Evolutionary conservation across 2,888 invertebrate species (phyloP), one percentile per base, ranked within the genome.

Genomic region (Linnaemya vulpina): DNA sequence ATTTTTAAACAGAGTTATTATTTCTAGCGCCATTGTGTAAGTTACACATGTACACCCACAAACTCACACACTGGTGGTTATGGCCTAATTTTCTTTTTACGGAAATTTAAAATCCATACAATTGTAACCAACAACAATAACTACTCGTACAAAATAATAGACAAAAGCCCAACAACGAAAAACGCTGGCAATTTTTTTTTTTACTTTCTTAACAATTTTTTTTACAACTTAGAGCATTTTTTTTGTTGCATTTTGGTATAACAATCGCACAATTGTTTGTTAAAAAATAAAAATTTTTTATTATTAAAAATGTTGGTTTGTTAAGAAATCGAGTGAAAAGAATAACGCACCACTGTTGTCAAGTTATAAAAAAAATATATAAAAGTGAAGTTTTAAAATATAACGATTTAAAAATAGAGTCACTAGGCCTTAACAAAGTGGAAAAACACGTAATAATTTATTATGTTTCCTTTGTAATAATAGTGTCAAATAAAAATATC

Each of bases 341-440:
- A 81, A 68, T 74, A 60, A 81, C 74, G 74, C 80, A 60, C 58
- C 22, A 30, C 58, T 81, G 53, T 62, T 81, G 74, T 81, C 74
- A 74, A 81, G 68, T 75, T 13, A 53, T 75, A 62, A 70, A 15
- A 70, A 65, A 49, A 49, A 38, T 8, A 49, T 40, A 25, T 30
- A 17, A 58, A 68, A 53, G 51, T 65, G 17, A 17, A 65, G 65
- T 80, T 46, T 67, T 73, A 20, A 73, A 55, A 70, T 30, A 38
- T 38, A 40, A 38, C 58, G 13, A 49, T 38, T 67, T 68, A 55
- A 81, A 81, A 70, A 82, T 76, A 46, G 38, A 82, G 70, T 82
- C 70, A 82, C 68, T 82, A 70, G 81, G 81, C 75, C 68, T 81
- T 10, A 62, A 81, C 25, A 17, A 49, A 13, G 8, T 35, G 25